Evolutionary conservation across 2,113 vertebrate genomes (phyloP).

Genomic region (Neotragus moschatus): DNA sequence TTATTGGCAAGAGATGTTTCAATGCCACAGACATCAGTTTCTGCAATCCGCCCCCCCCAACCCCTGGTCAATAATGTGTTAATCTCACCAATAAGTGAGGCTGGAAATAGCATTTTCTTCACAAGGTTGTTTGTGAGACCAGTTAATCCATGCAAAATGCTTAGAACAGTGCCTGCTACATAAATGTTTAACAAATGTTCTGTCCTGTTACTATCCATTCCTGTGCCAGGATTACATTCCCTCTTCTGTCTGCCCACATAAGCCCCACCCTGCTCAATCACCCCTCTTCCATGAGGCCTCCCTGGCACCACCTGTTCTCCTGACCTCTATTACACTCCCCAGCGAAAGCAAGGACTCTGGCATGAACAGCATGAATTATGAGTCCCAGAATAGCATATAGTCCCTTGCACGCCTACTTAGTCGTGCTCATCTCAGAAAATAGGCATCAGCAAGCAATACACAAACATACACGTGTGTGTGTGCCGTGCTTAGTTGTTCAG

Average conservation of each 20-base stretch:
- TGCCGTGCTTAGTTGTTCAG: neutral
- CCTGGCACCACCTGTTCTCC: neutral
- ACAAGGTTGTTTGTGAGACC: conserved; percentile 21
- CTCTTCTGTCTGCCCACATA: neutral
- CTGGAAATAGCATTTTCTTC: conserved; percentile 18
- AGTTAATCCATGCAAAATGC: conserved; percentile 34
- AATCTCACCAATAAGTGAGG: conserved; percentile 24
- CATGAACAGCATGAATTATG: neutral
- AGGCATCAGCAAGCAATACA: neutral
- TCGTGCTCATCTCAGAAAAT: neutral
- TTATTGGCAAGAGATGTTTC: neutral
- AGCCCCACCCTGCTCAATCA: neutral
- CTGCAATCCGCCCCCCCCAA: neutral
- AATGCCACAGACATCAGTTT: neutral
- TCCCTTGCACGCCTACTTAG: neutral
- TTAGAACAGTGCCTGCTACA: conserved; percentile 44
- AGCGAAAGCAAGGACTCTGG: neutral
- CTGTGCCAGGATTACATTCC: conserved; percentile 13
- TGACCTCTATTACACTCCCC: neutral
- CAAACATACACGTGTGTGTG: neutral
- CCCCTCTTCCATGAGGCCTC: neutral
- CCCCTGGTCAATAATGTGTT: neutral
- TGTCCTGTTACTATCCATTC: conserved; percentile 1
- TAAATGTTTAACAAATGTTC: conserved; percentile 69
- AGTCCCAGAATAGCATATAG: neutral